Percentiles rank a stretch among this genome's conserved stretches.
Evolutionary conservation across 1,140 invertebrate species (phyloP).

Genomic region (Coelopa frigida): DNA sequence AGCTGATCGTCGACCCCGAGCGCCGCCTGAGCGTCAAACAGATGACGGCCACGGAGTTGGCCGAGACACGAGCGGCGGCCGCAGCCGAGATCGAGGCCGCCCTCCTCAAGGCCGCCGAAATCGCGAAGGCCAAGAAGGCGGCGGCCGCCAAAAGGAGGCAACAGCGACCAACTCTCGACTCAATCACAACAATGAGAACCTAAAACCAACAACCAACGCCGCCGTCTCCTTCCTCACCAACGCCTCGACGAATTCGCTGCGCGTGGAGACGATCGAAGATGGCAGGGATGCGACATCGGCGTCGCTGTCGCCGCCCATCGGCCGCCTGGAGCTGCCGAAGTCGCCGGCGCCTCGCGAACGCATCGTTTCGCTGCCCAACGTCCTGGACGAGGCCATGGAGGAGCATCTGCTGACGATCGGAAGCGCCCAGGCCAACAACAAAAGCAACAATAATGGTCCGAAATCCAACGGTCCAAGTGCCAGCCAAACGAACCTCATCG

Average conservation of each 20-base stretch:
- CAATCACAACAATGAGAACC: too few species aligned
- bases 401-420: slow-evolving; percentile 3
- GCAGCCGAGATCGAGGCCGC: slow-evolving; percentile 22
- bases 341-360: slow-evolving; percentile 8
- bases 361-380: slow-evolving; percentile 8
- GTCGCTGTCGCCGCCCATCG: background rate
- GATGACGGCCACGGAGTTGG: slow-evolving; percentile 38
- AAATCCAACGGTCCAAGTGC: slow-evolving; percentile 5
- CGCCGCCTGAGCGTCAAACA: slow-evolving; percentile 38
- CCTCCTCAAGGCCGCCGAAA: background rate
- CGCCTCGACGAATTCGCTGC: too few species aligned
- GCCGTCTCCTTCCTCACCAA: too few species aligned
- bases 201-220: too few species aligned
- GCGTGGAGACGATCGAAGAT: too few species aligned
- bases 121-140: background rate
- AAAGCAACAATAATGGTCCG: slow-evolving; percentile 2
- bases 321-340: background rate
- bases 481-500: slow-evolving; percentile 1
- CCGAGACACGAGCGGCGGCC: slow-evolving; percentile 25
- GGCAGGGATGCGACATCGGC: background rate
- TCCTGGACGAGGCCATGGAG: slow-evolving; percentile 10
- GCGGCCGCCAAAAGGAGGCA: too few species aligned
- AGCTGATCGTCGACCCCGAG: slow-evolving; percentile 24
- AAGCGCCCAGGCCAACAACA: too few species aligned
- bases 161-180: too few species aligned